A percentile compares a stretch with the other conserved stretches of the same genome.
Conservation (phyloP, 2,888 invertebrate species). For the Phaedon cochleariae region DNA sequence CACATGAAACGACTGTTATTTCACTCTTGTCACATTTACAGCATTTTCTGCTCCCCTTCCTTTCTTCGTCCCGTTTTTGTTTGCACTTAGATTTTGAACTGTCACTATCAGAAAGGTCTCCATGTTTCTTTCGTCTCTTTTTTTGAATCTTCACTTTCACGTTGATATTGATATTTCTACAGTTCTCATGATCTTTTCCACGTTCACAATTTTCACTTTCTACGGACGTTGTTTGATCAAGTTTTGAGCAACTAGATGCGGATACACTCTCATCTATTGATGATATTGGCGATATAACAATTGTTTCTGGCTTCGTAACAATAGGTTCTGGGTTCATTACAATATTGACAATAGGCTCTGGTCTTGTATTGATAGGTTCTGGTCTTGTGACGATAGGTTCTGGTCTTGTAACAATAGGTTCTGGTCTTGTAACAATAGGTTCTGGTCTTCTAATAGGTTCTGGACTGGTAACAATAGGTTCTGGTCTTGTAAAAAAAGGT, state of each 20-base stretch:
- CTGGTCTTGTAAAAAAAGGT: background rate
- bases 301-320: too few species aligned
- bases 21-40: too few species aligned
- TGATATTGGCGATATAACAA: too few species aligned
- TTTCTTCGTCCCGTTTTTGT: background rate
- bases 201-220: background rate
- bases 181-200: background rate
- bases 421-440: background rate
- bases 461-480: background rate
- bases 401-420: background rate
- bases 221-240: background rate
- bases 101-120: background rate
- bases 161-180: background rate
- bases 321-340: too few species aligned
- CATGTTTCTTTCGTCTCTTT: background rate
- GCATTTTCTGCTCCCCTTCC: background rate
- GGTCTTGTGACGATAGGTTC: background rate
- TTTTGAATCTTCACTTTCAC: background rate
- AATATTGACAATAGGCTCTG: too few species aligned
- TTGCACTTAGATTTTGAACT: background rate
- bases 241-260: background rate
- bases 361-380: background rate
- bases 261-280: background rate
- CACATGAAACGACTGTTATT: background rate
- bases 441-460: background rate